These are phyloP conservation scores for Chymomyza procnemis DNA, from an alignment of 2,888 invertebrate genomes.

Conservation along the genomic window DNA sequence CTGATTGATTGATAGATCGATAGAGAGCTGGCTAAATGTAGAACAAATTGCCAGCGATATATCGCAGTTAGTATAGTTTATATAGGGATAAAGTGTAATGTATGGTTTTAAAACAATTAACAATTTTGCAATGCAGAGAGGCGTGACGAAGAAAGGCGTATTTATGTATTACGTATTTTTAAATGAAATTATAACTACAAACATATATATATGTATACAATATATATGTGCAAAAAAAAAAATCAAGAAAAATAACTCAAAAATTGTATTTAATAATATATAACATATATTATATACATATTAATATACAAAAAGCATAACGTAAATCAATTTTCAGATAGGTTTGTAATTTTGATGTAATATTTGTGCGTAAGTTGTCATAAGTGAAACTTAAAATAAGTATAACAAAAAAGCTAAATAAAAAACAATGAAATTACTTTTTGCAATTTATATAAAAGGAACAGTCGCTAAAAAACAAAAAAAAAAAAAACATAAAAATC, in stretches of 20 bases:
- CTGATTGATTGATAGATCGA: background rate
- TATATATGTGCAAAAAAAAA: constrained; percentile 5
- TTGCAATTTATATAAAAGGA: constrained; percentile 54
- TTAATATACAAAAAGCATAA: constrained; percentile 6
- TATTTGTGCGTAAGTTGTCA: constrained; percentile 45
- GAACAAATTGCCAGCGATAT: constrained; percentile 28
- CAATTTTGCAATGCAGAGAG: constrained; percentile 21
- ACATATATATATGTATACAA: constrained; percentile 39
- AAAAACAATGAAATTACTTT: constrained; percentile 47
- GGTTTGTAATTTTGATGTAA: constrained; percentile 64
- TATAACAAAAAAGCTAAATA: constrained; percentile 28
- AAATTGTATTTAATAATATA: background rate
- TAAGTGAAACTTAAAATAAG: constrained; percentile 42
- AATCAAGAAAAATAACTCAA: background rate
- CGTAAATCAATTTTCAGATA: constrained; percentile 58
- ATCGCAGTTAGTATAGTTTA: constrained; percentile 18
- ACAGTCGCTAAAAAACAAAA: constrained; percentile 17
- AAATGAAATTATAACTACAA: constrained; percentile 63
- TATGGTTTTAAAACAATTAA: constrained; percentile 48
- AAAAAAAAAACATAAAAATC: constrained; percentile 10
- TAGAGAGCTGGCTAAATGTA: constrained; percentile 1
- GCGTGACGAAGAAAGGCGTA: constrained; percentile 37
- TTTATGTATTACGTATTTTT: constrained; percentile 70
- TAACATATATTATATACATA: constrained; percentile 5
- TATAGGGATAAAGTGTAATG: constrained; percentile 59